Evolutionary conservation across 1,140 invertebrate genomes (phyloP).

Genomic region (Leptonema lineaticorne): DNA sequence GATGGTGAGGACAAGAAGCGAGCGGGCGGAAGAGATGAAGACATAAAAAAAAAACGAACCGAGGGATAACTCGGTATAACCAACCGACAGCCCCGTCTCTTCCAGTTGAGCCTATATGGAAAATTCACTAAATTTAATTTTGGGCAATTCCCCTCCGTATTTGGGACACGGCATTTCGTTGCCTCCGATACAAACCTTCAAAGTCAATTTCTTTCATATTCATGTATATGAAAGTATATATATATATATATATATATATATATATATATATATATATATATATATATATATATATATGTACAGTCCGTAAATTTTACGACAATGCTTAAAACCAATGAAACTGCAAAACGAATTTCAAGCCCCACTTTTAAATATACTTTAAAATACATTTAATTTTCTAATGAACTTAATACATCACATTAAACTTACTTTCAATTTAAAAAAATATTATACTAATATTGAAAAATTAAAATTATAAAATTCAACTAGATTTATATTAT

Average conservation of each 20-base stretch:
- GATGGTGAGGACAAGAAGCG: not conserved
- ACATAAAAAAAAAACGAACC: not conserved
- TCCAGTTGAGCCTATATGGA: not conserved
- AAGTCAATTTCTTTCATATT: too few species aligned
- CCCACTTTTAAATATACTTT: too few species aligned
- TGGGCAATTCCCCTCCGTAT: slow-evolving; percentile 26
- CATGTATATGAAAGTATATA: not conserved
- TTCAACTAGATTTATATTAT: too few species aligned
- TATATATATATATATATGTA: not conserved
- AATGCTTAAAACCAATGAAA: not conserved
- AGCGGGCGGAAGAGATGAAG: not conserved
- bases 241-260: not conserved
- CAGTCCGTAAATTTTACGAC: not conserved
- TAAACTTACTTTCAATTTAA: too few species aligned
- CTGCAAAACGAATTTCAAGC: too few species aligned
- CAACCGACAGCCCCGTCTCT: not conserved
- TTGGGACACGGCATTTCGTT: slow-evolving; percentile 1
- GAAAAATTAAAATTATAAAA: too few species aligned
- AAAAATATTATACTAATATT: too few species aligned
- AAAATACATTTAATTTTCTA: too few species aligned
- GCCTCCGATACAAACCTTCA: not conserved
- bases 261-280: not conserved
- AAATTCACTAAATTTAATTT: slow-evolving; percentile 36
- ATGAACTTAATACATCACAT: too few species aligned
- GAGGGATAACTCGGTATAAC: not conserved